These are phyloP conservation scores for Rhaphigaster nebulosa DNA, from an alignment of 2,888 invertebrate genomes.

Conservation along the genomic window DNA sequence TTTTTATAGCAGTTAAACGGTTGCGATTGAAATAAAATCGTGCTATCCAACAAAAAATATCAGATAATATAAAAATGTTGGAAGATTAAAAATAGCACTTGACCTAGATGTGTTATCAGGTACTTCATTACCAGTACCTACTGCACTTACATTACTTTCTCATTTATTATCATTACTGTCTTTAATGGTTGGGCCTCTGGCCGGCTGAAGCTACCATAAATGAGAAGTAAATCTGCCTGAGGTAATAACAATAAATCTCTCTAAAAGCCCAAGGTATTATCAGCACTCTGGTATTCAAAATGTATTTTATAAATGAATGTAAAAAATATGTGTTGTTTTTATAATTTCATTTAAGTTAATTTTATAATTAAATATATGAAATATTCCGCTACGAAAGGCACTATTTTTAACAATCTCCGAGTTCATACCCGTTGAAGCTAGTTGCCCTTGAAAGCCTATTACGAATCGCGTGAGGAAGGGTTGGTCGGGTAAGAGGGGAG, in stretches of 20 bases:
- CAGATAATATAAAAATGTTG: background rate
- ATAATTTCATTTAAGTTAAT: too few species aligned
- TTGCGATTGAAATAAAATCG: too few species aligned
- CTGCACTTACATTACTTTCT: background rate
- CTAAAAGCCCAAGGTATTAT: background rate
- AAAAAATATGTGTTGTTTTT: too few species aligned
- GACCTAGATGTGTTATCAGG: background rate
- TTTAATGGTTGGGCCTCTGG: background rate
- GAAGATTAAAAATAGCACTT: background rate
- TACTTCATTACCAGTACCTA: background rate
- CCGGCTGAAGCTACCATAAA: background rate
- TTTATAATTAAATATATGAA: too few species aligned
- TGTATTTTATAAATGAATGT: too few species aligned
- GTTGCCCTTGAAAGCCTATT: too few species aligned
- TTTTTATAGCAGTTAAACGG: too few species aligned
- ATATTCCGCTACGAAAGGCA: too few species aligned
- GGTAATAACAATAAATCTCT: background rate
- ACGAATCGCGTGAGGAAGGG: too few species aligned
- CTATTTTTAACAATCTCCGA: too few species aligned
- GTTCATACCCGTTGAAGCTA: too few species aligned
- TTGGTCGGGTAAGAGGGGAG: too few species aligned
- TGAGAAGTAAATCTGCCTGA: background rate
- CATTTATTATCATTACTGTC: background rate
- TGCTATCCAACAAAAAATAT: background rate
- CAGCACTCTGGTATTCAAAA: background rate